These are phyloP conservation scores for Apis dorsata DNA, from an alignment of 1,140 invertebrate genomes.

Conservation along the genomic window DNA sequence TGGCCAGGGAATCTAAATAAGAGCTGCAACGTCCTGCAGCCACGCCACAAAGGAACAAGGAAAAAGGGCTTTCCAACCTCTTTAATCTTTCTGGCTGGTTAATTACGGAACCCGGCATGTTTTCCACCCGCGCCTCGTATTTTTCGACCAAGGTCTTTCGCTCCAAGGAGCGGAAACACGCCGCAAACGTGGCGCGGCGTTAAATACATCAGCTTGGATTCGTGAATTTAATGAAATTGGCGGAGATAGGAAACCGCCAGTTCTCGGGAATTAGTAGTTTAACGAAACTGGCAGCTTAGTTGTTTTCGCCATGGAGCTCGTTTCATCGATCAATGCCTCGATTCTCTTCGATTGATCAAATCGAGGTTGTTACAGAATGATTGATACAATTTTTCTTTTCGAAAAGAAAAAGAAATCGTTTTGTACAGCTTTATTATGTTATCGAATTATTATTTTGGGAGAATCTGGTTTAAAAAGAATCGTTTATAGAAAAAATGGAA, in stretches of 20 bases:
- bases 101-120: constrained; percentile 46
- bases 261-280: background rate
- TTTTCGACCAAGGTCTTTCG: constrained; percentile 22
- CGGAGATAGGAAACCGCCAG: background rate
- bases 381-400: too few species aligned
- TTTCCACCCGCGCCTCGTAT: constrained; percentile 23
- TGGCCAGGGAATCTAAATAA: constrained; percentile 19
- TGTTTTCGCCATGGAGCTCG: background rate
- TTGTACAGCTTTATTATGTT: too few species aligned
- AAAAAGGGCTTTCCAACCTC: constrained; percentile 34
- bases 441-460: too few species aligned
- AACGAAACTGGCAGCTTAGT: background rate
- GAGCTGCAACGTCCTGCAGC: constrained; percentile 26
- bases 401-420: too few species aligned
- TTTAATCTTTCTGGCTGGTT: constrained; percentile 58
- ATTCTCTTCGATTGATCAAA: background rate
- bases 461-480: too few species aligned
- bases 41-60: constrained; percentile 33
- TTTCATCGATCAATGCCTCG: background rate
- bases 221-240: constrained; percentile 40
- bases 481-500: too few species aligned
- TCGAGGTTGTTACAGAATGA: too few species aligned
- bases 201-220: constrained; percentile 12
- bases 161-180: constrained; percentile 24
- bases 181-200: background rate